Evolutionary conservation across 92 coral and sea anemone genomes (phyloP).

Genomic region (Pocillopora grandis): DNA sequence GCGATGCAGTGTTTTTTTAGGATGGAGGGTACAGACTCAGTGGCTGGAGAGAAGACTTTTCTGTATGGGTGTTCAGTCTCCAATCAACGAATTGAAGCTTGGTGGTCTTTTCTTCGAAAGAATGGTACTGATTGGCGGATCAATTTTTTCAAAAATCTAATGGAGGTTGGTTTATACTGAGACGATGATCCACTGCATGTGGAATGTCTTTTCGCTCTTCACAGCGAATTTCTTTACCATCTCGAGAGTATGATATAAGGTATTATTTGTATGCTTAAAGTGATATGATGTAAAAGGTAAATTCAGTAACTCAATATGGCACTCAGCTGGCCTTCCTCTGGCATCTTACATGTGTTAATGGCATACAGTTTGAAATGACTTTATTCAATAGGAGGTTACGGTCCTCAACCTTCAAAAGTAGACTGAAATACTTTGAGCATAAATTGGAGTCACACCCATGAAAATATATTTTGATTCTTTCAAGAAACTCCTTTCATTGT

Average conservation of each 20-base stretch:
- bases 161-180: conserved; percentile 18
- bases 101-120: conserved; percentile 10
- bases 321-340: no score
- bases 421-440: no score
- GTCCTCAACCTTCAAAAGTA: neutral
- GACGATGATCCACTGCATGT: conserved; percentile 16
- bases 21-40: conserved; percentile 4
- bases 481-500: neutral
- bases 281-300: no score
- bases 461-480: no score
- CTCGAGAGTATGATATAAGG: conserved; percentile 12
- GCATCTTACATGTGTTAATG: no score
- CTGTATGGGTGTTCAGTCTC: conserved; percentile 13
- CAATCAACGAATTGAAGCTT: conserved; percentile 13
- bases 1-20: conserved; percentile 6
- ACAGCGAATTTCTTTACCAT: conserved; percentile 27
- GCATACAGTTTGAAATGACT: no score
- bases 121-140: conserved; percentile 23
- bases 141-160: conserved; percentile 18
- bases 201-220: conserved; percentile 12
- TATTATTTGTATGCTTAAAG: no score
- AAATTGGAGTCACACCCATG: no score
- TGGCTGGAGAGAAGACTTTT: conserved; percentile 23
- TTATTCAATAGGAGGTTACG: neutral
- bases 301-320: no score